These are phyloP conservation scores for Apis laboriosa DNA, from an alignment of 1,140 invertebrate genomes.

Conservation along the genomic window DNA sequence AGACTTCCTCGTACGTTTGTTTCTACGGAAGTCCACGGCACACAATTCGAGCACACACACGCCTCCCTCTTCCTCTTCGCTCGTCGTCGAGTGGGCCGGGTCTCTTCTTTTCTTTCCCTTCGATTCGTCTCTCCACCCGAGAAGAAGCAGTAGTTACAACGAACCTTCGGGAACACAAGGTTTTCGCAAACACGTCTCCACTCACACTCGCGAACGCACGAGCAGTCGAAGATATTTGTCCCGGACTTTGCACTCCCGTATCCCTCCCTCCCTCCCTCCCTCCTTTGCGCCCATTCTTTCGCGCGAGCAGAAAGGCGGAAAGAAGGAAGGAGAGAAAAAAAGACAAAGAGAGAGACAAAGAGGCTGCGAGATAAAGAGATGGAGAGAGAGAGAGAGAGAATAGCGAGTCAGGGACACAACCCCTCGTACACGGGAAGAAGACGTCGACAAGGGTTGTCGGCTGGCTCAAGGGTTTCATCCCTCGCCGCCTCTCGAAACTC, in stretches of 20 bases:
- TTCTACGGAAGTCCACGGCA: background rate
- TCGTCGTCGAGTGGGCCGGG: background rate
- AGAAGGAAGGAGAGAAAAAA: background rate
- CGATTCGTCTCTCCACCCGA: background rate
- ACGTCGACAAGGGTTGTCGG: slow-evolving; percentile 60
- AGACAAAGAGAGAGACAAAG: background rate
- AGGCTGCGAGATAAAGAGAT: too few relatives aligned
- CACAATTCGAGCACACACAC: background rate
- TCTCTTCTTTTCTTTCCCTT: background rate
- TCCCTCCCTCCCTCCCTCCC: background rate
- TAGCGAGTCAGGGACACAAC: slow-evolving; percentile 37
- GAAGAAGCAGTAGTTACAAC: background rate
- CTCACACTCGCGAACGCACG: too few relatives aligned
- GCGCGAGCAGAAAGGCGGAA: slow-evolving; percentile 19
- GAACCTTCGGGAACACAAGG: background rate
- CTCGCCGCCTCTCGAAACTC: slow-evolving; percentile 36
- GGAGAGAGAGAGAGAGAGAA: background rate
- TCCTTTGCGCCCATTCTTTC: slow-evolving; percentile 47
- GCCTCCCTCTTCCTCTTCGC: slow-evolving; percentile 10
- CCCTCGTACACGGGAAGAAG: slow-evolving; percentile 45
- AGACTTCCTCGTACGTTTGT: slow-evolving; percentile 30
- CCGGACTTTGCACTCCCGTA: background rate
- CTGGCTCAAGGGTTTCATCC: slow-evolving; percentile 62
- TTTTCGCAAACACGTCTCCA: background rate
- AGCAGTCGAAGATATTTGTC: slow-evolving; percentile 7